Percentiles rank a stretch among this genome's conserved stretches.
phyloP scores from a whole-genome alignment of 2,888 invertebrate genomes.

The Saturnia pavonia region DNA sequence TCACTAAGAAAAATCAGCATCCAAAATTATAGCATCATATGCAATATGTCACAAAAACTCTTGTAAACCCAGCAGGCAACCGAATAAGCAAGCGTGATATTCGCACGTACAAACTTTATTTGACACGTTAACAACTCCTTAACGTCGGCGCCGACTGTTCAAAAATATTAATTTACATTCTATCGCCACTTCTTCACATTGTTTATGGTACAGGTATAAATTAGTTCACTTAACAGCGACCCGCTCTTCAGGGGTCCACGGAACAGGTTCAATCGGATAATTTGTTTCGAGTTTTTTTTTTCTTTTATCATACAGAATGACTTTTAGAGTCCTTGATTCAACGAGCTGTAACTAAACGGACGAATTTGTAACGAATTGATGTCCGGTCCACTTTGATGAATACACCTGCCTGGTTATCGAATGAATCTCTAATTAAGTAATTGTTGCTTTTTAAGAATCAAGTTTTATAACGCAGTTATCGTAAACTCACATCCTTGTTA shows the following conservation, averaged over 20 bases:
- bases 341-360: constrained; percentile 80
- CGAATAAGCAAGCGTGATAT: constrained; percentile 51
- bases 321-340: constrained; percentile 77
- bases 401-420: constrained; percentile 69
- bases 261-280: constrained; percentile 78
- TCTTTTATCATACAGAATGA: constrained; percentile 70
- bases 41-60: constrained; percentile 30
- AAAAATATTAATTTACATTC: constrained; percentile 20
- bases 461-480: constrained; percentile 34
- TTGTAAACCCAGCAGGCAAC: constrained; percentile 46
- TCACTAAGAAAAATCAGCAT: constrained; percentile 2
- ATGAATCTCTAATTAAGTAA: constrained; percentile 70
- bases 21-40: constrained; percentile 27
- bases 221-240: constrained; percentile 75
- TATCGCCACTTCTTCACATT: constrained; percentile 55
- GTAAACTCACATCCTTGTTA: constrained; percentile 24
- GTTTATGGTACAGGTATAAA: constrained; percentile 78
- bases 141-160: constrained; percentile 26
- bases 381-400: constrained; percentile 71
- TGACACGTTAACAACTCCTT: constrained; percentile 58
- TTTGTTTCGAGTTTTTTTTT: constrained; percentile 66
- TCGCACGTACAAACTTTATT: constrained; percentile 51
- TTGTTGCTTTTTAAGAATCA: constrained; percentile 56
- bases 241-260: constrained; percentile 77
- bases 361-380: constrained; percentile 78